Evolutionary conservation across 2,113 vertebrate species (phyloP), one percentile per base, ranked within the genome.

Genomic region (Zosterops japonicus): DNA sequence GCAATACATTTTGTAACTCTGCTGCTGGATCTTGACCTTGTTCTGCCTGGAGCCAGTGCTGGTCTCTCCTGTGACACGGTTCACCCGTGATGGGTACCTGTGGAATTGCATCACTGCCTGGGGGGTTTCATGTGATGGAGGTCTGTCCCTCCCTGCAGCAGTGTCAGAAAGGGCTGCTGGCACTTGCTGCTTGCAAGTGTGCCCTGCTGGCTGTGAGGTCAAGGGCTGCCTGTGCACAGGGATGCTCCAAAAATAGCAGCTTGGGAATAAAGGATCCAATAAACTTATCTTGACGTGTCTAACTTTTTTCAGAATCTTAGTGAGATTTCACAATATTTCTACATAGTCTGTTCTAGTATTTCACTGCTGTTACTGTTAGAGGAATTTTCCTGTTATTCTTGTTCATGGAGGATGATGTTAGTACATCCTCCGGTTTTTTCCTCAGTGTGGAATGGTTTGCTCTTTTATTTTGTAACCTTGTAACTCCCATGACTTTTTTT

Each of bases 61-160:
- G 3, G 2, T 50, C 33, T 80, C 23, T 33, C 13, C 20, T 21
- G 49, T 33, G 44, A 3, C 63, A 39, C 55, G 17, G 36, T 19
- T 86, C 67, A 23, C n/a, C n/a, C 0, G 1, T 12, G 65, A 14
- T 28, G 18, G 49, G 6, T 50, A 11, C 35, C 80, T 28, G 65
- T 5, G 33, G 56, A 16, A 20, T 29, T 10, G 6, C 11, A 6
- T 52, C 21, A 1, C 27, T 93, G 65, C 41, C 72, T 0, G 2
- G 3, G 31, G 57, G 5, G 1, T 20, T 91, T 55, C 3, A 0
- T 35, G 8, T 5, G 5, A 0, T 1, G 6, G 15, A 49, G 16
- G 11, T 72, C 67, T 80, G 53, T 50, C 59, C 27, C 5, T 72
- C 24, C 44, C 28, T 0, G 0, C 15, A 2, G 36, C 5, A 0